Base-by-base conservation (phyloP, 35 echinoderm and acorn worm species). In the Heliocidaris erythrogramma region DNA sequence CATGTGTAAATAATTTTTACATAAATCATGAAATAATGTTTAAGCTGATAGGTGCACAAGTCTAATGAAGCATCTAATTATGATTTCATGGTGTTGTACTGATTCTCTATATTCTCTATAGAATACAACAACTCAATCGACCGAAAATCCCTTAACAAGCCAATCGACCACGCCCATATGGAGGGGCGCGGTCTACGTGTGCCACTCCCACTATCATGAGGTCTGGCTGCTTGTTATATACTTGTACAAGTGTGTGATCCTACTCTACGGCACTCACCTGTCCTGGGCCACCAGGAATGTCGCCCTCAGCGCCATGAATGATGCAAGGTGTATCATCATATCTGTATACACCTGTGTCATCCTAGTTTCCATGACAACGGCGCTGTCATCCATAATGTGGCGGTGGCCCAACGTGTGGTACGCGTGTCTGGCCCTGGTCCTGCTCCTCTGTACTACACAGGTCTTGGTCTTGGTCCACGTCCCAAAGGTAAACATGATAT, bases 291-390 rank as follows among this genome's bases (percentile, higher is more conserved):
- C 98, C 0, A 71, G 98, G 4, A 99, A 99, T 71, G 97, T 99
- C 52, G 95, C 97, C 48, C 87, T 99, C 59, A 94, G 95, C 60
- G 96, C 98, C 30, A 97, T 99, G 97, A 99, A 99, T 71, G 98
- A 99, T 48, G 95, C 97, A 31, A 95, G 90, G 30, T 96, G 98
- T 69, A 97, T 99, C 71, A 96, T 99, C 7, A 90, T 97, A 61
- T 97, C 97, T 60, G 96, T 99, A 7, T 99, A 99, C 49, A 99
- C 97, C 14, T 99, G 98, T 56, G 98, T 99, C 17, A 96, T 99
- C 7, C 47, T 99, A 92, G 96, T 95, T 49, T 94, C 98, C 48
- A 59, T 99, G 69, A 88, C 92, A 48, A 95, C 92, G 31, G 92
- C 94, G 5, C 69, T 99, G 17, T 96, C 96, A 16, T 31, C 96